Conservation (phyloP, 2,888 invertebrate species). For the Zaprionus bogoriensis region DNA sequence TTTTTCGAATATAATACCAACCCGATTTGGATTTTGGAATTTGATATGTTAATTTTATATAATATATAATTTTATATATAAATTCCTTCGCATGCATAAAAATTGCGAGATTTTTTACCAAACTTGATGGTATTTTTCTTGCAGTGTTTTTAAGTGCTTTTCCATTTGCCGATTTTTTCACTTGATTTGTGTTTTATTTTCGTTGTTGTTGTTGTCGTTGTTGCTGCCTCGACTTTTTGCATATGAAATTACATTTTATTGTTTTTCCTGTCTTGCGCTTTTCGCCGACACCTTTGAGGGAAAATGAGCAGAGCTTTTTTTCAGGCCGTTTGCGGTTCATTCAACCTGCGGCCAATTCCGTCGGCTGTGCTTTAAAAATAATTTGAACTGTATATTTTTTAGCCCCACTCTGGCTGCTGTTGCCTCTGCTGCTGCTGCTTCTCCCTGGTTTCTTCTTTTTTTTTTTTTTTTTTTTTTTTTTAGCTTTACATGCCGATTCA, state of each 20-base stretch:
- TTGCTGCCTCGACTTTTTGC: neutral
- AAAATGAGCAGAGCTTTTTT: neutral
- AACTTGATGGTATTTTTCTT: too few relatives aligned
- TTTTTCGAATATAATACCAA: too few relatives aligned
- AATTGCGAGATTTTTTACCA: too few relatives aligned
- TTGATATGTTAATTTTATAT: too few relatives aligned
- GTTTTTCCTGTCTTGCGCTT: neutral
- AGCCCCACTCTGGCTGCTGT: neutral
- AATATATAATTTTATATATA: too few relatives aligned
- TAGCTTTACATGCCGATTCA: conserved; percentile 18
- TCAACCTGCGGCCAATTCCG: conserved; percentile 40
- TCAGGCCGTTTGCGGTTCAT: conserved; percentile 35
- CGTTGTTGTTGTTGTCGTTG: neutral
- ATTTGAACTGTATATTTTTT: conserved; percentile 27
- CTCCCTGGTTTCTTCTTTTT: conserved; percentile 4
- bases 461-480: conserved; percentile 11
- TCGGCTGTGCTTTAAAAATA: conserved; percentile 47
- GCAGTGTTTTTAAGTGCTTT: too few relatives aligned
- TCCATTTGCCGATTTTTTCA: too few relatives aligned
- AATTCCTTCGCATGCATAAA: too few relatives aligned
- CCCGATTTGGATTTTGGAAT: too few relatives aligned
- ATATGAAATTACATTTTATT: conserved; percentile 8
- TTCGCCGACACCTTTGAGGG: conserved; percentile 26
- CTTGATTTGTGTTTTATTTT: neutral
- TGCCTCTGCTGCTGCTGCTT: neutral